These are phyloP conservation scores for Meloe dianella DNA, from an alignment of 2,888 invertebrate genomes.

Conservation along the genomic window DNA sequence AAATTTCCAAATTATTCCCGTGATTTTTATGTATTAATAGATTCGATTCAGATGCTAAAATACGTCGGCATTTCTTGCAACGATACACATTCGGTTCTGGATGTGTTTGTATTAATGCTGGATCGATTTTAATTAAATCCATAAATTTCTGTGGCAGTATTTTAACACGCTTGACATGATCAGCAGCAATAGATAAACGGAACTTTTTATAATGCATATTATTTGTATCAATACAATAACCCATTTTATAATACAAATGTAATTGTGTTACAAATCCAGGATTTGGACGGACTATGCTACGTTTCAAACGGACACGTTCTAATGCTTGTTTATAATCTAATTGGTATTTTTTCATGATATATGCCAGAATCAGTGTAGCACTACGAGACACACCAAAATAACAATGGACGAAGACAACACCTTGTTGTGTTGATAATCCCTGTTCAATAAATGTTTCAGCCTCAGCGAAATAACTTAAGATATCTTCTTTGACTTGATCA, in stretches of 20 bases:
- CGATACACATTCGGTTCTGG: conserved; percentile 86
- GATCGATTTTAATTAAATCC: conserved; percentile 81
- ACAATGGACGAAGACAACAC: conserved; percentile 85
- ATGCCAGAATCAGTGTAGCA: conserved; percentile 85
- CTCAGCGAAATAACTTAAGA: conserved; percentile 79
- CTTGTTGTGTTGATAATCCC: conserved; percentile 62
- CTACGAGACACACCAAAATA: conserved; percentile 92
- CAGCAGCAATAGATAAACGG: conserved; percentile 78
- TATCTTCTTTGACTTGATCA: conserved; percentile 84
- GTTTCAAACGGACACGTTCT: conserved; percentile 70
- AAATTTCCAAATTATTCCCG: conserved; percentile 56
- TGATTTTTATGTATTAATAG: conserved; percentile 74
- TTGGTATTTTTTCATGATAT: conserved; percentile 85
- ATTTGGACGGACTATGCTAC: conserved; percentile 79
- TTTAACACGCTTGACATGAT: conserved; percentile 81
- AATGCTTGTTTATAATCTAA: conserved; percentile 76
- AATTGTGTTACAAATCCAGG: conserved; percentile 81
- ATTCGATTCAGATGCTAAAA: conserved; percentile 82
- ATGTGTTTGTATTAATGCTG: conserved; percentile 70
- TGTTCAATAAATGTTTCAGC: conserved; percentile 80
- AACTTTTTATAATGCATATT: conserved; percentile 77
- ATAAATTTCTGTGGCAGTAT: conserved; percentile 80
- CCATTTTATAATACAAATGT: conserved; percentile 80
- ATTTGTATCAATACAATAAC: conserved; percentile 70
- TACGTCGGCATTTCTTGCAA: conserved; percentile 79